Conservation (phyloP, 92 coral and sea anemone genomes). For the Pocillopora meandrina region DNA sequence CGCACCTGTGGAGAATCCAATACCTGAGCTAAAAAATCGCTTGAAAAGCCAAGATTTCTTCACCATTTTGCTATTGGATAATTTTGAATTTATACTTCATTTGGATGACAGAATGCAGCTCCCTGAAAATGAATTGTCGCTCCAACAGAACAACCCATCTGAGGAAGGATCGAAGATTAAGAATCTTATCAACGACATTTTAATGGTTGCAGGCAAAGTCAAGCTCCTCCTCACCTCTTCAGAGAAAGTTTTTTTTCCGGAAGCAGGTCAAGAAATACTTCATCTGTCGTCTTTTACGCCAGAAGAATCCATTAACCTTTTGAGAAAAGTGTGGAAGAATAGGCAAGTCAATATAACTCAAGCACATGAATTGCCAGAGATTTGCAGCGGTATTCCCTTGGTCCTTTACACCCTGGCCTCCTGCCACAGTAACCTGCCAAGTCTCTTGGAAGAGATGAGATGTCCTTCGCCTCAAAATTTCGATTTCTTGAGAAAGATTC, state of each 20-base stretch:
- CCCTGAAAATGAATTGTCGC: neutral
- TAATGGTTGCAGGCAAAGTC: too few species aligned
- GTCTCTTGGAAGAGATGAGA: neutral
- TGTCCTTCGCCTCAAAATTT: neutral
- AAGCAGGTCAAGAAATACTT: too few species aligned
- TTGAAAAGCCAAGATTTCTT: neutral
- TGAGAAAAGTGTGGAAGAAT: too few species aligned
- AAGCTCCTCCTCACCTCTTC: too few species aligned
- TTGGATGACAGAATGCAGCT: neutral
- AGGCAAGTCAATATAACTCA: too few species aligned
- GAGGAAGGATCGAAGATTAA: neutral
- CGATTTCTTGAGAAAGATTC: neutral
- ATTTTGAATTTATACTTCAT: conserved; percentile 8
- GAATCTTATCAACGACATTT: neutral
- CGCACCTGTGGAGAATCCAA: neutral
- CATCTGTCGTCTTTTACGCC: too few species aligned
- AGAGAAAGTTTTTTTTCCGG: too few species aligned
- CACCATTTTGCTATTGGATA: conserved; percentile 13
- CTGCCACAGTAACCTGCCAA: neutral
- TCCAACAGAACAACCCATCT: neutral
- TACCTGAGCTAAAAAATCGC: neutral
- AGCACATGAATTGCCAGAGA: neutral
- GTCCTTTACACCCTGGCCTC: conserved; percentile 15
- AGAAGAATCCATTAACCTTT: too few species aligned
- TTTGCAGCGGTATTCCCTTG: conserved; percentile 61